A percentile compares a stretch with the other conserved stretches of the same genome.
Conservation (phyloP, 2,113 vertebrate species). For the Symphodus melops region DNA sequence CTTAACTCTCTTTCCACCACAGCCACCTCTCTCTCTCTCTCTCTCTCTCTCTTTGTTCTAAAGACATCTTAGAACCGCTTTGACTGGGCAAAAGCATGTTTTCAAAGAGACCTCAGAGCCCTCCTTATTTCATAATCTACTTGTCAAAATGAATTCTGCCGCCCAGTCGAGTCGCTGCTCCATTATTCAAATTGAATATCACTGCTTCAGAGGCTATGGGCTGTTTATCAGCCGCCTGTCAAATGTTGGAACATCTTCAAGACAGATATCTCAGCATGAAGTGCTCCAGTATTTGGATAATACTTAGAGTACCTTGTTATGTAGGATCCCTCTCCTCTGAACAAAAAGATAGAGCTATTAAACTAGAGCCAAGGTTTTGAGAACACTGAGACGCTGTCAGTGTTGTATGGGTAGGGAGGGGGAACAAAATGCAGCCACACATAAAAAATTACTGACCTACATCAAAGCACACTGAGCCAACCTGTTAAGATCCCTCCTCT, state of each 20-base stretch:
- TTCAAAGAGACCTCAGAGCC: conserved; percentile 52
- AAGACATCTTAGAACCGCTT: conserved; percentile 52
- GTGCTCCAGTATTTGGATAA: conserved; percentile 40
- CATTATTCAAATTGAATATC: conserved; percentile 76
- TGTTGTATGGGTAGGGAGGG: not conserved
- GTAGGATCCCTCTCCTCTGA: not conserved
- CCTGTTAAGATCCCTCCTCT: not conserved
- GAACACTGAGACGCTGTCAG: not conserved
- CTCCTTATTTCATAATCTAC: conserved; percentile 57
- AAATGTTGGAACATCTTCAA: conserved; percentile 56
- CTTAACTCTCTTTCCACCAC: conserved; percentile 38
- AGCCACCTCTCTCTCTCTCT: conserved; percentile 3
- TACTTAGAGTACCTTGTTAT: conserved; percentile 17
- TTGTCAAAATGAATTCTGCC: conserved; percentile 67
- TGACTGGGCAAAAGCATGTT: conserved; percentile 37
- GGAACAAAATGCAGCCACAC: not conserved
- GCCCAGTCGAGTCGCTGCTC: conserved; percentile 46
- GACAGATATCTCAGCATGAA: conserved; percentile 41
- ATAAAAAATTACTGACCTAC: not conserved
- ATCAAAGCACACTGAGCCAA: not conserved
- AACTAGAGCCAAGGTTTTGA: conserved; percentile 10
- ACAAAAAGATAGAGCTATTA: conserved; percentile 24
- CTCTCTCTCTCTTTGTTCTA: conserved; percentile 18
- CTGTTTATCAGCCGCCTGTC: conserved; percentile 68
- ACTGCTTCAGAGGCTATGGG: conserved; percentile 59